Percentiles rank a stretch among this genome's conserved stretches.
phyloP scores from a whole-genome alignment of 1,140 invertebrate species.

The Leptopilina boulardi region DNA sequence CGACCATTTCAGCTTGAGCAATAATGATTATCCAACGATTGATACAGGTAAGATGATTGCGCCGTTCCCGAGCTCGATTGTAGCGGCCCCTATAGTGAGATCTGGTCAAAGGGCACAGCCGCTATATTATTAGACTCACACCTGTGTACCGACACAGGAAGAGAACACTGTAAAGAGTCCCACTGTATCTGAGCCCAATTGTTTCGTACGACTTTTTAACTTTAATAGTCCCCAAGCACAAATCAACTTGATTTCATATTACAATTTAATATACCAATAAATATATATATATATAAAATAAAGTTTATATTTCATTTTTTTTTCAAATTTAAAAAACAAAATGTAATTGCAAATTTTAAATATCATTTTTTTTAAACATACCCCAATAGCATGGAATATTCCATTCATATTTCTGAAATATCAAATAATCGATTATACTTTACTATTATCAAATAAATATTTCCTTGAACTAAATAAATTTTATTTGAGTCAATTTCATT shows the following conservation, averaged over 20 bases:
- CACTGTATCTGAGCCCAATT: no score
- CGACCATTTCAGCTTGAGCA: constrained; percentile 68
- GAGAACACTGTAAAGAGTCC: background rate
- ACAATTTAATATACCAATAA: background rate
- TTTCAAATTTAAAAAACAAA: no score
- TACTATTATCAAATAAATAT: no score
- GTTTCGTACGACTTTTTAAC: constrained; percentile 15
- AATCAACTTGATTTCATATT: background rate
- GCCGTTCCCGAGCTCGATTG: constrained; percentile 65
- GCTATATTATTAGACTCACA: constrained; percentile 75
- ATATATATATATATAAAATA: no score
- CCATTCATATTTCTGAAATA: no score
- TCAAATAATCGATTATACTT: no score
- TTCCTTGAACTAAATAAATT: no score
- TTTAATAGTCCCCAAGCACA: background rate
- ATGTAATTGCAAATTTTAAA: no score
- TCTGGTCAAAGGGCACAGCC: constrained; percentile 69
- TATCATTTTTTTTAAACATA: no score
- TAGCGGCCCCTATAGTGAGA: constrained; percentile 70
- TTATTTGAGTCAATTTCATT: no score
- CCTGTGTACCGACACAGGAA: constrained; percentile 66
- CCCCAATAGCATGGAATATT: no score
- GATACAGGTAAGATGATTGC: constrained; percentile 73
- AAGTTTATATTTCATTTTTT: no score
- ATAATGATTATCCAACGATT: constrained; percentile 73